Evolutionary conservation across 1,140 invertebrate genomes (phyloP).

Genomic region (Antheraea mylitta): DNA sequence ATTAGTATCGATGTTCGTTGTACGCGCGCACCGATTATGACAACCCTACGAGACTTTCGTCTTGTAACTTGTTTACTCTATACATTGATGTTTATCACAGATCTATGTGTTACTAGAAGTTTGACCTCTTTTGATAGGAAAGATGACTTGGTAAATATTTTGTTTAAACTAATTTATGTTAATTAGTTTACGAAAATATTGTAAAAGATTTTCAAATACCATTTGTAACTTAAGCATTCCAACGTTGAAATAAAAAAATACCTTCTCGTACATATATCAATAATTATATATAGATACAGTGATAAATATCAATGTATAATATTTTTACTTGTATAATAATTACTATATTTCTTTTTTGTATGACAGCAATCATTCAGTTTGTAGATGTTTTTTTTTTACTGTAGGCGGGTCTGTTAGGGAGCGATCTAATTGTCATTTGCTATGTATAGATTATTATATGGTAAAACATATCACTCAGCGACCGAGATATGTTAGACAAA

Average conservation of each 20-base stretch:
- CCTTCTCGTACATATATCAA: too few relatives aligned
- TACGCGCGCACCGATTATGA: neutral
- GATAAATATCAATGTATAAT: neutral
- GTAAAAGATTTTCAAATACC: too few relatives aligned
- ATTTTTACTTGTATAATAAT: slow-evolving; percentile 51
- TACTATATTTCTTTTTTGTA: slow-evolving; percentile 47
- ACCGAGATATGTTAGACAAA: neutral
- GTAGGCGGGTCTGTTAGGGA: neutral
- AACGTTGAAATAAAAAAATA: too few relatives aligned
- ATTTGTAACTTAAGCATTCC: too few relatives aligned
- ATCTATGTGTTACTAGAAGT: too few relatives aligned
- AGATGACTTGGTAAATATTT: too few relatives aligned
- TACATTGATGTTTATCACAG: neutral
- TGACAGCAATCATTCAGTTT: slow-evolving; percentile 66
- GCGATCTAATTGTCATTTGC: neutral
- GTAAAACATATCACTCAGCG: neutral
- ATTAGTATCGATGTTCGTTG: slow-evolving; percentile 18
- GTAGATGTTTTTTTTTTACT: slow-evolving; percentile 50
- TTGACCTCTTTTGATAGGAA: too few relatives aligned
- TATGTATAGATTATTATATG: neutral
- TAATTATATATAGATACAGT: neutral
- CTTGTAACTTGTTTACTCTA: neutral
- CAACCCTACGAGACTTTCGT: neutral
- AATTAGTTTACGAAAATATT: too few relatives aligned
- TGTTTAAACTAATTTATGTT: too few relatives aligned